Conservation (phyloP, 37 sponge, comb jelly and placozoan genomes). For the Bolinopsis microptera region DNA sequence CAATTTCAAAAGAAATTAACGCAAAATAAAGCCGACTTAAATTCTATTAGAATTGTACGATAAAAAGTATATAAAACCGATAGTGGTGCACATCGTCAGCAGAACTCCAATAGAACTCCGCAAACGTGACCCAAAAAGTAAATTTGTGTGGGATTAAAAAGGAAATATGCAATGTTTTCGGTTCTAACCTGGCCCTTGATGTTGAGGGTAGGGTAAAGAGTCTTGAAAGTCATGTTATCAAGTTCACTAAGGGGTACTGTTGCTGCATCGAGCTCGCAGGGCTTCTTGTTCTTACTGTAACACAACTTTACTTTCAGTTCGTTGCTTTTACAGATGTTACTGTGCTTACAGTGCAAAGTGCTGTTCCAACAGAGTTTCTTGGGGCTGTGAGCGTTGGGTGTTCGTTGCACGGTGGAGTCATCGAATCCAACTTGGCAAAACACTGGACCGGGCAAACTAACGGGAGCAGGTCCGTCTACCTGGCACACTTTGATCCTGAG, state of each 20-base stretch:
- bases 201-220: conserved; percentile 14
- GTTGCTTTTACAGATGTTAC: conserved; percentile 16
- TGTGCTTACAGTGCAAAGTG: conserved; percentile 51
- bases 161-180: no score
- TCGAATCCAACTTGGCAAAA: conserved; percentile 59
- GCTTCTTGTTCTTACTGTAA: conserved; percentile 49
- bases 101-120: not conserved
- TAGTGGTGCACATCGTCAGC: not conserved
- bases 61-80: not conserved
- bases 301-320: conserved; percentile 60
- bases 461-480: conserved; percentile 12
- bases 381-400: conserved; percentile 22
- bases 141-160: no score
- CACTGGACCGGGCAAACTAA: conserved; percentile 37
- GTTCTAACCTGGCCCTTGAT: conserved; percentile 62
- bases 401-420: conserved; percentile 38
- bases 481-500: conserved; percentile 51
- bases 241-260: not conserved
- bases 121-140: no score
- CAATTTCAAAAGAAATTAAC: not conserved
- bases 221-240: not conserved
- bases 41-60: not conserved
- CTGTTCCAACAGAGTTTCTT: conserved; percentile 50
- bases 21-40: not conserved
- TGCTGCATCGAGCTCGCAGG: conserved; percentile 42